Evolutionary conservation across 2,888 invertebrate species (phyloP).

Genomic region (Coleophora flavipennella): DNA sequence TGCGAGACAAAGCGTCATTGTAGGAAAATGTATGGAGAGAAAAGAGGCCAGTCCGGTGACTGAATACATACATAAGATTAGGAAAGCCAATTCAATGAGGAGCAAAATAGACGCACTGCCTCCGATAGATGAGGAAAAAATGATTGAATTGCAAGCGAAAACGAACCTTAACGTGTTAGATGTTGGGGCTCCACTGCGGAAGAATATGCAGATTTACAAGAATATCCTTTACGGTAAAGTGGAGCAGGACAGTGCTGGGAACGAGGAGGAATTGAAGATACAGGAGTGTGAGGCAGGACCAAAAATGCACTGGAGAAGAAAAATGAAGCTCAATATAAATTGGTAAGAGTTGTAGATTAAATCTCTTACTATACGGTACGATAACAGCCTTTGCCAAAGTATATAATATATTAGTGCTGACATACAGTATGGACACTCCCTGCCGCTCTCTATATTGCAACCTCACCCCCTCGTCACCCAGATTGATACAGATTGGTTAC

Average conservation of each 20-base stretch:
- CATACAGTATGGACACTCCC: too few species aligned
- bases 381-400: background rate
- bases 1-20: constrained; percentile 61
- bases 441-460: too few species aligned
- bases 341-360: constrained; percentile 24
- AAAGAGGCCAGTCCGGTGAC: constrained; percentile 29
- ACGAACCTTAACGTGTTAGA: constrained; percentile 34
- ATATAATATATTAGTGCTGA: too few species aligned
- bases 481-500: too few species aligned
- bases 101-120: constrained; percentile 37
- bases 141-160: constrained; percentile 38
- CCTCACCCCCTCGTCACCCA: too few species aligned
- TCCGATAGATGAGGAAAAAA: constrained; percentile 53
- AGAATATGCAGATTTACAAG: constrained; percentile 55
- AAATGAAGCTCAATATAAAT: constrained; percentile 44
- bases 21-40: constrained; percentile 36
- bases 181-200: constrained; percentile 41
- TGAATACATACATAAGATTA: constrained; percentile 60
- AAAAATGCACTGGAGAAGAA: constrained; percentile 46
- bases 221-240: constrained; percentile 50
- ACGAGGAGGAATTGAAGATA: constrained; percentile 25
- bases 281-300: constrained; percentile 23
- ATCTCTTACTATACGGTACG: too few species aligned
- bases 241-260: constrained; percentile 11
- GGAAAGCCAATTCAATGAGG: constrained; percentile 47